phyloP scores from a whole-genome alignment of 2,888 invertebrate genomes.

The Drosophila yooni region DNA sequence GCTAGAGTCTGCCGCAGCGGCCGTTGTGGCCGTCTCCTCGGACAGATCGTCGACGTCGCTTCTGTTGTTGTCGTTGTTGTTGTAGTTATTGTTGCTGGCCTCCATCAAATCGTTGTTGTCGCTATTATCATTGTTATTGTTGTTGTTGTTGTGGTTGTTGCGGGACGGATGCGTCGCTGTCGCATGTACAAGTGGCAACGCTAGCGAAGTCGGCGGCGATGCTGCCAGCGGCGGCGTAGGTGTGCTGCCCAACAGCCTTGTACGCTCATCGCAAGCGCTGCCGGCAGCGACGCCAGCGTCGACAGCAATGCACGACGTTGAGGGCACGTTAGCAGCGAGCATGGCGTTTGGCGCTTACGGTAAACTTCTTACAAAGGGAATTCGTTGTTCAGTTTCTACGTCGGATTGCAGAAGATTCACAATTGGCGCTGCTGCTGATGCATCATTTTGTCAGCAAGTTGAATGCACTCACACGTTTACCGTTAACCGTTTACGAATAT shows the following conservation, averaged over 20 bases:
- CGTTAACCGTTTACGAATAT: conserved; percentile 22
- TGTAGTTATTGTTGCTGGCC: conserved; percentile 45
- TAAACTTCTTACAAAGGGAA: neutral
- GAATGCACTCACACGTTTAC: conserved; percentile 51
- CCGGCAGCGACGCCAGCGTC: conserved; percentile 26
- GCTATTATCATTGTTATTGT: conserved; percentile 39
- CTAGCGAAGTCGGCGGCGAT: conserved; percentile 64
- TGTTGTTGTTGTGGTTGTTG: conserved; percentile 72
- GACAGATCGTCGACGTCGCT: conserved; percentile 64
- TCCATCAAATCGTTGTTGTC: conserved; percentile 58
- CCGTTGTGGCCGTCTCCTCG: conserved; percentile 67
- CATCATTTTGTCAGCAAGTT: conserved; percentile 64
- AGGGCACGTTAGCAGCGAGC: conserved; percentile 62
- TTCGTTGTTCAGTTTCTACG: conserved; percentile 40
- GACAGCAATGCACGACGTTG: conserved; percentile 34
- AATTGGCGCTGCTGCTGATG: conserved; percentile 19
- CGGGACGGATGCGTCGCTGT: conserved; percentile 67
- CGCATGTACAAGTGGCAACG: conserved; percentile 61
- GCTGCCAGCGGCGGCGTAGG: conserved; percentile 40
- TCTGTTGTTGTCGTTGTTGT: conserved; percentile 46
- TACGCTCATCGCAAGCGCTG: conserved; percentile 78
- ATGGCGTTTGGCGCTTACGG: conserved; percentile 54
- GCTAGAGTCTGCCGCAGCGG: conserved; percentile 70
- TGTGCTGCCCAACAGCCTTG: conserved; percentile 73
- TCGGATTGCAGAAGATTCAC: conserved; percentile 33